Conservation (phyloP, 2,797 vertebrate genomes). For the Sebastes hubbsi region DNA sequence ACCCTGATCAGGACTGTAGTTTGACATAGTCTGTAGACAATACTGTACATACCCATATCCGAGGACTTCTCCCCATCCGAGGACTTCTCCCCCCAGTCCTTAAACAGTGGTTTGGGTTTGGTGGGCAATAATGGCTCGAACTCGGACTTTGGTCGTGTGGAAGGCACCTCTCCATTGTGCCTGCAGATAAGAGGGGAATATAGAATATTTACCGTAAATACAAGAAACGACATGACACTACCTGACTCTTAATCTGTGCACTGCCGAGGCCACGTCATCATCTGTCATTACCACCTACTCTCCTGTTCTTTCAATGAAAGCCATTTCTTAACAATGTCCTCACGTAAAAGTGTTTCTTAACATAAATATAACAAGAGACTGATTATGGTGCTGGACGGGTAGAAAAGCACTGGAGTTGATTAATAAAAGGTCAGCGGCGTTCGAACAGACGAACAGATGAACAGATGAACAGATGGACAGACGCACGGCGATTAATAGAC, state of each 20-base stretch:
- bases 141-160: conserved; percentile 88
- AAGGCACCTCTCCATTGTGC: conserved; percentile 90
- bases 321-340: neutral
- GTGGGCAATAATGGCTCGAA: conserved; percentile 83
- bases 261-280: too few species aligned
- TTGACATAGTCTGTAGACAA: neutral
- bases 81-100: conserved; percentile 77
- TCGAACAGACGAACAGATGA: neutral
- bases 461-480: neutral
- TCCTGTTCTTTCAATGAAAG: neutral
- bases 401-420: neutral
- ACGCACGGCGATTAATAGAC: neutral
- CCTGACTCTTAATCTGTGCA: too few species aligned
- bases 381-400: neutral
- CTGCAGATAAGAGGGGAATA: conserved; percentile 67
- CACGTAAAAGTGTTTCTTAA: neutral
- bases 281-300: neutral
- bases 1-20: neutral
- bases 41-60: conserved; percentile 69
- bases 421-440: neutral
- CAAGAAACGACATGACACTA: neutral
- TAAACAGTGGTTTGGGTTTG: conserved; percentile 87
- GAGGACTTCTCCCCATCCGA: conserved; percentile 81
- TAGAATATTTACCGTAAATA: neutral
- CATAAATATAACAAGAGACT: neutral